A percentile compares a stretch with the other conserved stretches of the same genome.
These are phyloP conservation scores for Chaenodraco wilsoni DNA, from an alignment of 2,797 vertebrate genomes.

Conservation along the genomic window DNA sequence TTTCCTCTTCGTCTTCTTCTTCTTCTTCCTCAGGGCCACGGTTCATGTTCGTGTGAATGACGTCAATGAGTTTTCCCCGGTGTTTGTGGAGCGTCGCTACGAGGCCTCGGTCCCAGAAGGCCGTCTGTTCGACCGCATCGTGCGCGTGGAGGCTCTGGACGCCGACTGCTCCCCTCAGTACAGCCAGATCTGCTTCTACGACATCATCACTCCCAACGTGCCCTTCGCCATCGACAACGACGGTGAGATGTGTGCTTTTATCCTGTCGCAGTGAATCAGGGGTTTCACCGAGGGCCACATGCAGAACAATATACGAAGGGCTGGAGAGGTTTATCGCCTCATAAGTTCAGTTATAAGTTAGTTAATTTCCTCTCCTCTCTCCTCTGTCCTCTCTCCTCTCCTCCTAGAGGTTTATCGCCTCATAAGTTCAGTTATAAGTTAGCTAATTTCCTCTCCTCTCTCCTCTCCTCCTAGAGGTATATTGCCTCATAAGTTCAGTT, in stretches of 20 bases:
- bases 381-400: too few relatives aligned
- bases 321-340: too few relatives aligned
- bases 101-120: constrained; percentile 94
- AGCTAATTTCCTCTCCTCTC: too few relatives aligned
- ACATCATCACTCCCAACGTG: constrained; percentile 97
- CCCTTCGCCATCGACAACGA: constrained; percentile 99
- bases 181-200: constrained; percentile 99
- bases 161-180: constrained; percentile 98
- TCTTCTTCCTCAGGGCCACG: constrained; percentile 86
- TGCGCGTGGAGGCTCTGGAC: constrained; percentile 96
- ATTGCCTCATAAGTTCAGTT: too few relatives aligned
- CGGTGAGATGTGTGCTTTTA: constrained; percentile 80
- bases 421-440: too few relatives aligned
- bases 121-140: constrained; percentile 93
- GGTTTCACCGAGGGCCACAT: too few relatives aligned
- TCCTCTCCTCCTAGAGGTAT: too few relatives aligned
- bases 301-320: too few relatives aligned
- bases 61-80: constrained; percentile 97
- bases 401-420: too few relatives aligned
- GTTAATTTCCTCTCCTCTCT: too few relatives aligned
- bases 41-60: constrained; percentile 97
- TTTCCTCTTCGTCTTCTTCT: neutral
- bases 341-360: too few relatives aligned
- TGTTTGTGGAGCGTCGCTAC: constrained; percentile 95
- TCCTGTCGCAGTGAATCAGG: constrained; percentile 19